Evolutionary conservation across 2,797 vertebrate species (phyloP), one percentile per base, ranked within the genome.

Genomic region (Oreortyx pictus): DNA sequence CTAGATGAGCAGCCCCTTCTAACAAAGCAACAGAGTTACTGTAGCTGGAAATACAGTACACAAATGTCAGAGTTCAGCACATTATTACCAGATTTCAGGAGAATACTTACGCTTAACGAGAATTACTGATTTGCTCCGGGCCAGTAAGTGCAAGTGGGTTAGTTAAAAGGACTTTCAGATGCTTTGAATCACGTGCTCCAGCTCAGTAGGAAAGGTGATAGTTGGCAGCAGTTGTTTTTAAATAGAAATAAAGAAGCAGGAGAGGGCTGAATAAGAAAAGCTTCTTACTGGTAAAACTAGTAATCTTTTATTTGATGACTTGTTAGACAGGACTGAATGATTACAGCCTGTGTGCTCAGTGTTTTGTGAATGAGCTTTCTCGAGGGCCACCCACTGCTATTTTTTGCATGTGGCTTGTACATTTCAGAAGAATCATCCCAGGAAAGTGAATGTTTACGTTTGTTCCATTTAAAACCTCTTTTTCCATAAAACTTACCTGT

Each of bases 231-330:
- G 29, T 41, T 24, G n/a, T 60, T 66, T 65, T 33, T 66, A 35
- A 74, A 47, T 64, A 41, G 25, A 33, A 74, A 47, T 62, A 41
- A 41, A 41, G 60, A 6, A 31, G 18, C 27, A 64, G 61, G 47
- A 79, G 67, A 76, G 50, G 6, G 14, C 15, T 76, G 78, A 90
- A 60, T 92, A 88, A 89, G 60, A 84, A 91, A 37, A 67, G 13
- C 24, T 67, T 67, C 68, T 77, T 96, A 65, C 90, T 94, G 68
- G 91, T 82, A 82, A 82, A 96, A 86, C 90, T 92, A 70, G 85
- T 92, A 83, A 52, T 86, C 47, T 73, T 49, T 66, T 86, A 54
- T 43, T 86, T 86, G 72, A 74, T 93, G 27, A 91, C 92, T 92
- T 84, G 82, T 24, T 92, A 74, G 81, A 86, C 91, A 86, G 65